These are phyloP conservation scores for Brachionus asplanchnoidis DNA, from an alignment of 1,140 invertebrate species.

Conservation along the genomic window DNA sequence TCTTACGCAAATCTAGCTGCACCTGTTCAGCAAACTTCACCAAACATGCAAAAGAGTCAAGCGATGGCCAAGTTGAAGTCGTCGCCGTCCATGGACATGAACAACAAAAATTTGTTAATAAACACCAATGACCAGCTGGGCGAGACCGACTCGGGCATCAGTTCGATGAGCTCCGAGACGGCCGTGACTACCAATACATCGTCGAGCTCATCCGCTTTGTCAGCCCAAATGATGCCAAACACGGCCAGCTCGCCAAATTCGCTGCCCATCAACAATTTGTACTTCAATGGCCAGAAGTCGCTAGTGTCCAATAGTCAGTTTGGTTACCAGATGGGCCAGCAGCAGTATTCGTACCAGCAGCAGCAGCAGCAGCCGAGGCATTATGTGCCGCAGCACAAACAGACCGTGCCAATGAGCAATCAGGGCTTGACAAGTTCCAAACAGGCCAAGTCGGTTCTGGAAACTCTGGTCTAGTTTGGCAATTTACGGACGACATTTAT, in stretches of 20 bases:
- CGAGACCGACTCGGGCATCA: conserved; percentile 39
- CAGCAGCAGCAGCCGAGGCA: background rate
- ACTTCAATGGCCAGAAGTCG: background rate
- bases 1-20: conserved; percentile 5
- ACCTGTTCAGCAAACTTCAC: conserved; percentile 17
- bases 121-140: conserved; percentile 30
- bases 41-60: background rate
- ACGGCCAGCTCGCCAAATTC: background rate
- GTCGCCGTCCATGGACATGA: conserved; percentile 5
- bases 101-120: background rate
- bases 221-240: background rate
- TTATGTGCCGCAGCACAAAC: background rate
- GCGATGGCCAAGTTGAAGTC: background rate
- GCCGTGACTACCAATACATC: background rate
- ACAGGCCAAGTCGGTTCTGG: conserved; percentile 28
- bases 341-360: background rate
- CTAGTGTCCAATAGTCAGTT: background rate
- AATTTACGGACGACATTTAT: background rate
- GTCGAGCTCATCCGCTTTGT: background rate
- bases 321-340: background rate
- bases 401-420: background rate
- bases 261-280: background rate
- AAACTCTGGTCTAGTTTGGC: conserved; percentile 17
- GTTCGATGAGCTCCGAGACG: conserved; percentile 38
- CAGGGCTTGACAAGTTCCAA: background rate